Percentiles rank a stretch among this genome's conserved stretches.
Conservation (phyloP, 2,888 invertebrate species). For the Furcula furcula region DNA sequence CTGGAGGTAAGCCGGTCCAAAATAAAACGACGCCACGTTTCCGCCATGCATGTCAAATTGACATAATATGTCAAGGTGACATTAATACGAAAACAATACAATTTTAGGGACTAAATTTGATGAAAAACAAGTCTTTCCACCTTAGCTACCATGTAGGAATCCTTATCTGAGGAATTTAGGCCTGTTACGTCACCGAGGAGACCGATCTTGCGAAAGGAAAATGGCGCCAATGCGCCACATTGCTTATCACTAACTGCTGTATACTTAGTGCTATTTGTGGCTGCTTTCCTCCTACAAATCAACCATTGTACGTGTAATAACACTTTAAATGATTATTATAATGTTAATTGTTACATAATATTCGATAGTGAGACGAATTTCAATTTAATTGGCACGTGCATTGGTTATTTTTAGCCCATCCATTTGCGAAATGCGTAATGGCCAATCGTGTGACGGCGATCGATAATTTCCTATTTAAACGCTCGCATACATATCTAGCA, state of each 20-base stretch:
- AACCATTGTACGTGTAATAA: not conserved
- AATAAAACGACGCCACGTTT: constrained; percentile 79
- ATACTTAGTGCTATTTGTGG: too few species aligned
- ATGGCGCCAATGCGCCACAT: constrained; percentile 73
- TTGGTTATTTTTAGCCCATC: constrained; percentile 66
- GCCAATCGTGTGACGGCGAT: constrained; percentile 38
- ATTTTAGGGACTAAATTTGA: constrained; percentile 45
- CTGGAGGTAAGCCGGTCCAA: constrained; percentile 72
- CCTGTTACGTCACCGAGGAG: constrained; percentile 71
- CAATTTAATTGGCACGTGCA: constrained; percentile 59
- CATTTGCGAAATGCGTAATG: constrained; percentile 38
- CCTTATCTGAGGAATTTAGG: constrained; percentile 42
- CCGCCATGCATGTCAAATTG: constrained; percentile 81
- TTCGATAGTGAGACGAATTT: constrained; percentile 10
- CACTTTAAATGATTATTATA: constrained; percentile 1
- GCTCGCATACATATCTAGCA: constrained; percentile 5
- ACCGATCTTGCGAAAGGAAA: constrained; percentile 67
- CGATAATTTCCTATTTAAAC: constrained; percentile 32
- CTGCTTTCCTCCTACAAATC: not conserved
- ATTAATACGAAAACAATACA: constrained; percentile 73
- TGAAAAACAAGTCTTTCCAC: constrained; percentile 33
- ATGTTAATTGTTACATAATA: constrained; percentile 23
- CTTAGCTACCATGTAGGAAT: constrained; percentile 22
- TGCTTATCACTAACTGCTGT: constrained; percentile 27
- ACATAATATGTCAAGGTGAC: constrained; percentile 81